phyloP scores from a whole-genome alignment of 2,797 vertebrate species.

The Squalus acanthias region DNA sequence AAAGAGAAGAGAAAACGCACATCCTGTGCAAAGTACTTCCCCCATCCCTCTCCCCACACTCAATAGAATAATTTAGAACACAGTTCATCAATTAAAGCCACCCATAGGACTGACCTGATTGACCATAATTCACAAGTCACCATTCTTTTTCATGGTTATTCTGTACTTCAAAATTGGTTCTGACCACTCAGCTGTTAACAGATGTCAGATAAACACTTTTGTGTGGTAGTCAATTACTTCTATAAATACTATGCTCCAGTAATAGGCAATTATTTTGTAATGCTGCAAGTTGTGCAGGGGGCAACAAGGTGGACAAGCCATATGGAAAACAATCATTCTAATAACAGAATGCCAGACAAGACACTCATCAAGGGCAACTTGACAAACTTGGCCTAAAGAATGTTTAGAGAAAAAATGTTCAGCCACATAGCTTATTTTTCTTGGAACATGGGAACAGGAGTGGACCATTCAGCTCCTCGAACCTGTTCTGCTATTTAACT shows the following conservation, averaged over 20 bases:
- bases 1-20: background rate
- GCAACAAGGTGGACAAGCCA: background rate
- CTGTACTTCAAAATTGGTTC: background rate
- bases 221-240: background rate
- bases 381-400: background rate
- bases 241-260: constrained; percentile 5
- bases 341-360: background rate
- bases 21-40: background rate
- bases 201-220: background rate
- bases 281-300: background rate
- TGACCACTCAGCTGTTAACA: background rate
- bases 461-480: background rate
- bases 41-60: no score
- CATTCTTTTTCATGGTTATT: background rate
- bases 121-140: background rate
- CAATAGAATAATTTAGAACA: background rate
- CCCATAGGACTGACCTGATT: background rate
- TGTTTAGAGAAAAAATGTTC: background rate
- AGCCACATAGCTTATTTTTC: background rate
- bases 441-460: background rate
- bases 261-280: constrained; percentile 7
- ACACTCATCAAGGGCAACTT: background rate
- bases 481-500: background rate
- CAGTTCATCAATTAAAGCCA: background rate
- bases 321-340: background rate